Evolutionary conservation across 2,888 invertebrate genomes (phyloP).

Genomic region (Axea sp.): DNA sequence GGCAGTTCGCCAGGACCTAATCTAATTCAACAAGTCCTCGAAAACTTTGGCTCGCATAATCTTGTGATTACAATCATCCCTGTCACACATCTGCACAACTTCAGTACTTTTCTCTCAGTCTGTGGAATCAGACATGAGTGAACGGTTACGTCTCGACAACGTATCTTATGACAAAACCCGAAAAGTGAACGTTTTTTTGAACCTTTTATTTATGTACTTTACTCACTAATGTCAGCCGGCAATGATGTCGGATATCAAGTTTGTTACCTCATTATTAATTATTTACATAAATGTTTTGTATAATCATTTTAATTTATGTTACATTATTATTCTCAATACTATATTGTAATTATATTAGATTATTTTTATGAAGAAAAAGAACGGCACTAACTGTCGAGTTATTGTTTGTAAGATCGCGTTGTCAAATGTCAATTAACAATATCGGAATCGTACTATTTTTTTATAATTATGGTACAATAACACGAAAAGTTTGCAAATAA

Average conservation of each 20-base stretch:
- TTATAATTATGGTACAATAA: conserved; percentile 41
- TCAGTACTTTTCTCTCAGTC: conserved; percentile 90
- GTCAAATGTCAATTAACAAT: conserved; percentile 44
- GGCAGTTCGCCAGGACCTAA: conserved; percentile 80
- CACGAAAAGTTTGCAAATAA: conserved; percentile 18
- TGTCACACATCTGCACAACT: conserved; percentile 89
- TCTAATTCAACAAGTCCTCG: conserved; percentile 76
- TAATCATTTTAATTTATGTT: no score
- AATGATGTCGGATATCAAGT: no score
- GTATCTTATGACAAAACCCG: conserved; percentile 26
- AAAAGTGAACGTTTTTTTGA: no score
- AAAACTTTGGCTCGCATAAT: conserved; percentile 73
- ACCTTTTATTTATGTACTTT: no score
- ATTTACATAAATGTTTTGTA: no score
- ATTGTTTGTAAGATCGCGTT: conserved; percentile 24
- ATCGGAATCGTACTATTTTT: conserved; percentile 44
- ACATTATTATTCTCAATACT: conserved; percentile 65
- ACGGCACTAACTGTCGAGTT: conserved; percentile 32
- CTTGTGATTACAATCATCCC: conserved; percentile 89
- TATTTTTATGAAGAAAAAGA: conserved; percentile 13
- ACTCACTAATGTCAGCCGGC: no score
- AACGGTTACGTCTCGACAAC: conserved; percentile 38
- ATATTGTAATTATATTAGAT: conserved; percentile 60
- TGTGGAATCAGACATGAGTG: conserved; percentile 89
- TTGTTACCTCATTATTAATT: no score